These are phyloP conservation scores for Acromyrmex echinatior DNA, from an alignment of 1,140 invertebrate species.

Conservation along the genomic window DNA sequence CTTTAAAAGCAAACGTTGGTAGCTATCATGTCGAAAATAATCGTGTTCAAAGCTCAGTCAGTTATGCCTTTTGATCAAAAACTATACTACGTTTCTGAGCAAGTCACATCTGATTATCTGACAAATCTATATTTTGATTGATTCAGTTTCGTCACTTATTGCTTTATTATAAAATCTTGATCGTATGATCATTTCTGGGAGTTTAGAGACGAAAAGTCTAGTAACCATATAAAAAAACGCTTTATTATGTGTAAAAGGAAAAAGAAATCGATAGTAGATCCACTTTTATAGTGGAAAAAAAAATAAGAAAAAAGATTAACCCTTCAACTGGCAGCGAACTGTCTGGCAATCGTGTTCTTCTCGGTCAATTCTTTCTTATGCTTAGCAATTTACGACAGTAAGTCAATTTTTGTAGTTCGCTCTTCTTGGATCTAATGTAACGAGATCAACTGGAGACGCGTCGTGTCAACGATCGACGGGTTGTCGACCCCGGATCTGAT, in stretches of 20 bases:
- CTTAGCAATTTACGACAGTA: not conserved
- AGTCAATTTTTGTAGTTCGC: not conserved
- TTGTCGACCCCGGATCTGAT: constrained; percentile 43
- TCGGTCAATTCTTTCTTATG: not conserved
- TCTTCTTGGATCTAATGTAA: not conserved
- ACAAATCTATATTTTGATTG: not conserved
- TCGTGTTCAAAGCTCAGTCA: not conserved
- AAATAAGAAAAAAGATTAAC: not conserved
- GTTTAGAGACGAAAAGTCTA: not conserved
- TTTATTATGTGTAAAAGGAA: not conserved
- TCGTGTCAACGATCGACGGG: constrained; percentile 18
- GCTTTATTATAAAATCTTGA: not conserved
- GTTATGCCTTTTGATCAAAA: constrained; percentile 17
- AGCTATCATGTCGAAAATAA: constrained; percentile 51
- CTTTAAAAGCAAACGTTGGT: constrained; percentile 40
- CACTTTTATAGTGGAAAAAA: not conserved
- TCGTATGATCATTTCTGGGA: not conserved
- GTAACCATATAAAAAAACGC: too few relatives aligned
- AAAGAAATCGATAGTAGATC: not conserved
- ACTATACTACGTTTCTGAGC: not conserved
- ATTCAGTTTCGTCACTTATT: not conserved
- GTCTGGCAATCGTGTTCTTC: not conserved
- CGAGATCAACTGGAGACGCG: not conserved
- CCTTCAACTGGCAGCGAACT: not conserved
- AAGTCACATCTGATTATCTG: not conserved